These are phyloP conservation scores for Itoplectis maculator DNA, from an alignment of 2,888 invertebrate genomes.

Conservation along the genomic window DNA sequence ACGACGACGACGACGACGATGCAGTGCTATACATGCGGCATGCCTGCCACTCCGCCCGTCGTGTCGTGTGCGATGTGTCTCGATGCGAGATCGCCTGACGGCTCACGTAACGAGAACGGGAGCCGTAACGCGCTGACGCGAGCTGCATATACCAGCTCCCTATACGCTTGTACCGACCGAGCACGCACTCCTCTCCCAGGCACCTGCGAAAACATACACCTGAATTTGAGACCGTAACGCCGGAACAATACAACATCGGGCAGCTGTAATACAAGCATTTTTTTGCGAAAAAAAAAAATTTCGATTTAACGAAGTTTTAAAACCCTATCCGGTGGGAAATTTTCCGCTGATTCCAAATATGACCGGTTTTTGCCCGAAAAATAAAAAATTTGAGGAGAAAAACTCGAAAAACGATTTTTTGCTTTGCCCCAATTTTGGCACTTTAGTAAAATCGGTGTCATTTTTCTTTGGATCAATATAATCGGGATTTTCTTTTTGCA, in stretches of 20 bases:
- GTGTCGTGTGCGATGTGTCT: conserved; percentile 5
- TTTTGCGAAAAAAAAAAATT: neutral
- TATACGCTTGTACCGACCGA: neutral
- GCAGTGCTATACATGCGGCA: neutral
- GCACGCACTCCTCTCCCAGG: neutral
- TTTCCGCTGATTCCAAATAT: too few species aligned
- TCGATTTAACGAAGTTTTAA: too few species aligned
- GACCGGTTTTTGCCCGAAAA: too few species aligned
- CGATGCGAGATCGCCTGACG: conserved; percentile 20
- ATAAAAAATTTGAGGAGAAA: too few species aligned
- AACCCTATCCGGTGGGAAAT: too few species aligned
- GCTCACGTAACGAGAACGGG: conserved; percentile 43
- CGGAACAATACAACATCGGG: neutral
- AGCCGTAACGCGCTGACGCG: conserved; percentile 29
- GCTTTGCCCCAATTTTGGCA: too few species aligned
- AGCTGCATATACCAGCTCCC: neutral
- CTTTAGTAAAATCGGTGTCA: too few species aligned
- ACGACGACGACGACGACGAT: neutral
- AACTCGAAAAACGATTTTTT: too few species aligned
- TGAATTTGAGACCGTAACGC: neutral
- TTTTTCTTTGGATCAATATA: too few species aligned
- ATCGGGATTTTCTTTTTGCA: too few species aligned
- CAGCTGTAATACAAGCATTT: neutral
- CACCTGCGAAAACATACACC: conserved; percentile 48
- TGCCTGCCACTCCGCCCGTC: neutral